Conservation (phyloP, 2,888 invertebrate species). For the Osedax fenrisi region DNA sequence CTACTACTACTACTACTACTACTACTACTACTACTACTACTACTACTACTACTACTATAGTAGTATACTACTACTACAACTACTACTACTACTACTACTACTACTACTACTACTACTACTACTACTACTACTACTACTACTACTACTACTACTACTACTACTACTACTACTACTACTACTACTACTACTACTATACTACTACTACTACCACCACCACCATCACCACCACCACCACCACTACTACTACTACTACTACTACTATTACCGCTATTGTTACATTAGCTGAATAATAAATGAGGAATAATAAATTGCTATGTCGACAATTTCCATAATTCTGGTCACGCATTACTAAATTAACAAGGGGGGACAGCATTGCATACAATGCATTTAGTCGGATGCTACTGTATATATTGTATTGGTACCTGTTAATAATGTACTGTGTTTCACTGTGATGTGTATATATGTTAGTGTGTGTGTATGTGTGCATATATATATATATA, state of each 20-base stretch:
- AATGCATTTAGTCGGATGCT: too few relatives aligned
- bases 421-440: too few relatives aligned
- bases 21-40: neutral
- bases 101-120: neutral
- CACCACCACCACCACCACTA: neutral
- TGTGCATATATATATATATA: too few relatives aligned
- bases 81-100: neutral
- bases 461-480: too few relatives aligned
- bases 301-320: too few relatives aligned
- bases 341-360: too few relatives aligned
- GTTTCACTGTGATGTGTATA: too few relatives aligned
- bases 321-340: too few relatives aligned
- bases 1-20: neutral
- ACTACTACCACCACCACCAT: slow-evolving; percentile 28
- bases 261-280: neutral
- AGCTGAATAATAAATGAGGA: too few relatives aligned
- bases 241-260: neutral
- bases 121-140: neutral
- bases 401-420: too few relatives aligned
- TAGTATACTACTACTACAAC: slow-evolving; percentile 27
- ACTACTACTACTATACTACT: slow-evolving; percentile 29
- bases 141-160: neutral
- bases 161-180: slow-evolving; percentile 24
- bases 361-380: too few relatives aligned
- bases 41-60: neutral